Evolutionary conservation across 2,113 vertebrate genomes (phyloP), one percentile per base, ranked within the genome.

Genomic region (Nematolebias whitei): DNA sequence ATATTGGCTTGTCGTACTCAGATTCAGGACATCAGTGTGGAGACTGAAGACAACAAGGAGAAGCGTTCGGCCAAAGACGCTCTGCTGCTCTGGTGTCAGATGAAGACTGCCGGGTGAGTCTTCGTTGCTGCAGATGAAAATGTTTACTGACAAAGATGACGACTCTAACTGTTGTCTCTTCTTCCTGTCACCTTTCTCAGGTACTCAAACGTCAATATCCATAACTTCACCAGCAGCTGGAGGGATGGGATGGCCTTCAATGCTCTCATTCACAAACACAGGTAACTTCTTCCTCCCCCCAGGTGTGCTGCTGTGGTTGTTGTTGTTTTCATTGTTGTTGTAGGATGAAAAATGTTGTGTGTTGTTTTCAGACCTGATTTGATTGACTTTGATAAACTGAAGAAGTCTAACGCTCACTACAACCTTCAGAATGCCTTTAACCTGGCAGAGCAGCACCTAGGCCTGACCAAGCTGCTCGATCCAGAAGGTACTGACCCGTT

Each of bases 231-330:
- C 43, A 98, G 96, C 0, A 98, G 97, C 93, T 99, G 97, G 97
- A 93, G 97, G 56, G 97, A 99, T 0, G 97, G 97, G 12, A 98
- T 99, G 96, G 97, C 97, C 8, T 99, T 99, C 93, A 99, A 99
- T 4, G 97, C 97, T 4, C 93, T 99, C 66, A 97, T 99, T 81
- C 97, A 99, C 89, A 99, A 98, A 88, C 97, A 99, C 93, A 94
- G 97, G 97, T 98, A 88, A 35, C 16, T 5, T 1, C 26, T 5
- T 52, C 45, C 1, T 43, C 50, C 14, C 20, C 20, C 2, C 23
- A 11, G n/a, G 12, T 39, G 29, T 48, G 10, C 5, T 11, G 12
- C 14, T 15, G 16, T 5, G 1, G 14, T 16, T 14, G 14, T 18
- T 41, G 40, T 41, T 41, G 43, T n/a, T 44, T 5, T 1, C n/a